These are phyloP conservation scores for Crossaster papposus DNA, from an alignment of 53 echinoderm and acorn worm genomes.

Conservation along the genomic window DNA sequence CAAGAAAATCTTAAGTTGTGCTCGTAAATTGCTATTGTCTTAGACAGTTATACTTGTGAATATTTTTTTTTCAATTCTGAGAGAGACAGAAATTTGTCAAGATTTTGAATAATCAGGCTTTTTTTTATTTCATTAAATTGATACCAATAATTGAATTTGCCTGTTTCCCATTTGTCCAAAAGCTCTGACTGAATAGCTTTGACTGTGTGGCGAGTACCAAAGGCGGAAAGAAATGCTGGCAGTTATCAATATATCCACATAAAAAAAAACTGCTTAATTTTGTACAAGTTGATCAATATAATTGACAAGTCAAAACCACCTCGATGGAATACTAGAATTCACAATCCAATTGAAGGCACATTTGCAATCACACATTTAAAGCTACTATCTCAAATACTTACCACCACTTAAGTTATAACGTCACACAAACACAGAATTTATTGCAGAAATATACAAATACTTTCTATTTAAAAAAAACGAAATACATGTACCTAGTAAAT, in stretches of 20 bases:
- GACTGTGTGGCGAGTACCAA: no score
- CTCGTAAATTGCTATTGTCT: no score
- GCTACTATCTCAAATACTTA: not conserved
- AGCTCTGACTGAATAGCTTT: no score
- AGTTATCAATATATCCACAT: not conserved
- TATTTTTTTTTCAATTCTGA: no score
- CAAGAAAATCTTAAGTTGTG: no score
- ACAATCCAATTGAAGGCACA: conserved; percentile 44
- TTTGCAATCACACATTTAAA: conserved; percentile 14
- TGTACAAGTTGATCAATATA: not conserved
- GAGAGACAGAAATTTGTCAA: no score
- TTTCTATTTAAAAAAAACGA: not conserved
- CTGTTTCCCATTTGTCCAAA: no score
- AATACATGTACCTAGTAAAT: conserved; percentile 32
- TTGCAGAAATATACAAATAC: conserved; percentile 59
- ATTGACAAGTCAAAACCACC: conserved; percentile 1
- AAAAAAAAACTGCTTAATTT: not conserved
- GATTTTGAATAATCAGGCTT: no score
- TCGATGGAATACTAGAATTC: not conserved
- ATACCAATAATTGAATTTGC: no score
- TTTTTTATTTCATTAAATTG: no score
- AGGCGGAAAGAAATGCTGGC: no score
- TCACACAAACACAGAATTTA: conserved; percentile 29
- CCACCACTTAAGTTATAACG: conserved; percentile 4
- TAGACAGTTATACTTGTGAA: no score